Evolutionary conservation across 2,113 vertebrate species (phyloP), one percentile per base, ranked within the genome.

Genomic region (Etia nguti): DNA sequence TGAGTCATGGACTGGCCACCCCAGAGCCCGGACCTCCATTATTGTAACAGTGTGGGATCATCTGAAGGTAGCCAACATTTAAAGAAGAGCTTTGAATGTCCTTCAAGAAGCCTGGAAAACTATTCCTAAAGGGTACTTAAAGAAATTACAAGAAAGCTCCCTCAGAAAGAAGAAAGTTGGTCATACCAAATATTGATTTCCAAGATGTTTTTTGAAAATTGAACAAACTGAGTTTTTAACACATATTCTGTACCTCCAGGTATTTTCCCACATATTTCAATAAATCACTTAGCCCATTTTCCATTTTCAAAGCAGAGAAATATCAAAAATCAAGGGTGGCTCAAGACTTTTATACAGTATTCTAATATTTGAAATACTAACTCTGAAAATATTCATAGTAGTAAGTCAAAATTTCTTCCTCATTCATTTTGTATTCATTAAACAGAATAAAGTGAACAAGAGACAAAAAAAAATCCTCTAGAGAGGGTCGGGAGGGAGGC

Each of bases 401-500:
- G 18, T 4, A 65, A 12, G 60, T 0, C 60, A 38, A 65, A 65
- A 65, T n/a, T 0, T n/a, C 59, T 1, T 65, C 59, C 29, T n/a
- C 59, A n/a, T 36, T 20, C 2, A 34, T 34, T 34, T 60, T 60
- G 34, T 62, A 62, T 34, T 62, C 29, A 4, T 62, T 62, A 62
- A 34, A 62, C 36, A 62, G 10, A 62, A 62, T 41, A 2, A 62
- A 36, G 59, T 36, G 1, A 62, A 62, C 1, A n/a, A 3, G 31
- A n/a, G 59, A n/a, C 16, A 5, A 29, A 3, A 26, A 55, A 50
- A 48, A 62, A 36, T 10, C 26, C 57, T 31, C 57, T 60, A 10
- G 6, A 60, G 16, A 36, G 31, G 18, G 59, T 0, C 0, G 31
- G 34, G 34, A 38, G 1, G 60, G 60, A 38, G 18, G 31, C 60